Conservation (phyloP, 2,888 invertebrate species). For the Physocephala rufipes region DNA sequence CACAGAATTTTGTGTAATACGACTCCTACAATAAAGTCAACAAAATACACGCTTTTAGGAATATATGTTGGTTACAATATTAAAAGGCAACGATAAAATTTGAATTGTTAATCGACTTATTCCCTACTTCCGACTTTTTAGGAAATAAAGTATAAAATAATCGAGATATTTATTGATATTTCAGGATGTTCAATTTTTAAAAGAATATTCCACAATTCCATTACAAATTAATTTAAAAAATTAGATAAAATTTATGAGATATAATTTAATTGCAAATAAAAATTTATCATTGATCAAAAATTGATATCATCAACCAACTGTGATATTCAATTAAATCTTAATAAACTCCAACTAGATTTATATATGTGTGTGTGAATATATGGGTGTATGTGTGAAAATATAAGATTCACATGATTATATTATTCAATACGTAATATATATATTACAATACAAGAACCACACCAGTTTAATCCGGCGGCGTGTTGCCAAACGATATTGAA, state of each 20-base stretch:
- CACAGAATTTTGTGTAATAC: too few relatives aligned
- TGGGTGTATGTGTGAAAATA: too few relatives aligned
- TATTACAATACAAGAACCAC: neutral
- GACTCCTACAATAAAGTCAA: too few relatives aligned
- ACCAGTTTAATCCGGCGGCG: neutral
- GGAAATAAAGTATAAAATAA: conserved; percentile 24
- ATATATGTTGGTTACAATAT: too few relatives aligned
- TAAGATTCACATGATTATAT: neutral
- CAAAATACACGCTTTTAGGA: too few relatives aligned
- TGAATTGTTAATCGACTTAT: too few relatives aligned
- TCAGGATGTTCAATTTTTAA: too few relatives aligned
- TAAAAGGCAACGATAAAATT: too few relatives aligned
- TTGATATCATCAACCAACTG: neutral
- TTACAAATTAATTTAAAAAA: neutral
- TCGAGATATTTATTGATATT: too few relatives aligned
- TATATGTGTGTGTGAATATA: neutral
- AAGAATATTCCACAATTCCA: too few relatives aligned
- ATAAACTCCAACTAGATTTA: neutral
- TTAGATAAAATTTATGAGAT: neutral
- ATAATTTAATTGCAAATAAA: too few relatives aligned
- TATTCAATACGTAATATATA: neutral
- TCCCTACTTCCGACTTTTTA: conserved; percentile 33
- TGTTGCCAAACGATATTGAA: neutral
- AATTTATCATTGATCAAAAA: too few relatives aligned
- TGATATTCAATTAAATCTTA: neutral